phyloP scores from a whole-genome alignment of 2,797 vertebrate species.

The Gouania willdenowi region DNA sequence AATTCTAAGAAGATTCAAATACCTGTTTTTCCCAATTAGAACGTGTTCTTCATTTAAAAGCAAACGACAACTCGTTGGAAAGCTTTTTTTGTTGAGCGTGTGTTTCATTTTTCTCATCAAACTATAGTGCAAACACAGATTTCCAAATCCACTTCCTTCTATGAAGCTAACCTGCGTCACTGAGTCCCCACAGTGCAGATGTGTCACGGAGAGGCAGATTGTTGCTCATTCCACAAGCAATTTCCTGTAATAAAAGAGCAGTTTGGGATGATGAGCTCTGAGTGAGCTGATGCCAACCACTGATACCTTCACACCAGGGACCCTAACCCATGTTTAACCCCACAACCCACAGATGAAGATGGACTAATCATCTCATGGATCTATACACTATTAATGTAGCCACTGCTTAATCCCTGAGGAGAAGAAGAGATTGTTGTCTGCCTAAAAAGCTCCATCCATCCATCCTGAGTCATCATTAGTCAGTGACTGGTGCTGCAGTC shows the following conservation, averaged over 20 bases:
- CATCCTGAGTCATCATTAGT: conserved; percentile 69
- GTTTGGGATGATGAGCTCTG: conserved; percentile 45
- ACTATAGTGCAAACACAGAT: conserved; percentile 4
- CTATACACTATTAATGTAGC: no score
- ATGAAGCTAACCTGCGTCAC: conserved; percentile 37
- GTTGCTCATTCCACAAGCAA: conserved; percentile 40
- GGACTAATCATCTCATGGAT: no score
- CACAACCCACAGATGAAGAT: background rate
- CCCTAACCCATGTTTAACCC: conserved; percentile 28
- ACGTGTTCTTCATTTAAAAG: no score
- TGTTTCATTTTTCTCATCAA: no score
- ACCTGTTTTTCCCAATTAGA: no score
- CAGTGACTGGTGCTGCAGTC: conserved; percentile 28
- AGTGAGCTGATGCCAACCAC: conserved; percentile 47
- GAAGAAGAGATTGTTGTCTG: conserved; percentile 16
- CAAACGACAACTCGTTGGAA: no score
- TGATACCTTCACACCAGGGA: conserved; percentile 50
- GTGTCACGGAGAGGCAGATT: conserved; percentile 35
- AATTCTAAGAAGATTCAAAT: no score
- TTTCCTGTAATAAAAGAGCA: conserved; percentile 67
- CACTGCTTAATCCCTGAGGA: no score
- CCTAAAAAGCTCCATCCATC: conserved; percentile 51
- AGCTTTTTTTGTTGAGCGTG: no score
- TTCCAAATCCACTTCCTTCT: conserved; percentile 12
- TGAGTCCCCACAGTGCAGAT: conserved; percentile 18